These are phyloP conservation scores for Platygyra sinensis DNA, from an alignment of 64 coral and sea anemone genomes.

Conservation along the genomic window DNA sequence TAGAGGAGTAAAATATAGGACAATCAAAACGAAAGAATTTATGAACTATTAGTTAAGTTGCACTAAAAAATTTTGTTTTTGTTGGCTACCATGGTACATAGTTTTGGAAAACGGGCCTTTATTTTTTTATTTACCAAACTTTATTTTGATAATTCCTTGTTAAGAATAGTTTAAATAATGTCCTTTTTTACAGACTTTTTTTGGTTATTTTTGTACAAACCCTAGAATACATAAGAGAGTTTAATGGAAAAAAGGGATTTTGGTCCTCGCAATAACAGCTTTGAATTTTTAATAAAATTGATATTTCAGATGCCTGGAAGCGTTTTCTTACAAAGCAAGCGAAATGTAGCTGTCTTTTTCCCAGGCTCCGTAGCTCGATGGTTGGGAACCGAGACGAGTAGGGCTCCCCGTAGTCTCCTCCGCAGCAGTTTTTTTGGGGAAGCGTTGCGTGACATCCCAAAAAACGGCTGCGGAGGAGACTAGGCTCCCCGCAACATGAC, in stretches of 20 bases:
- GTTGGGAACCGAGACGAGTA: too few relatives aligned
- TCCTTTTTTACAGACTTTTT: not conserved
- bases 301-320: not conserved
- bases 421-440: too few relatives aligned
- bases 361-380: too few relatives aligned
- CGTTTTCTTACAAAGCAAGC: not conserved
- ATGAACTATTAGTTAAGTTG: not conserved
- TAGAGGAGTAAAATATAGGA: not conserved
- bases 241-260: not conserved
- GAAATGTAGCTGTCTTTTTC: too few relatives aligned
- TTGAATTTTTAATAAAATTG: slow-evolving; percentile 6
- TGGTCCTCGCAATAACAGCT: not conserved
- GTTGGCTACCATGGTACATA: not conserved
- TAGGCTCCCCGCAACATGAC: too few relatives aligned
- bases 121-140: not conserved
- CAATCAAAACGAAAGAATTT: not conserved
- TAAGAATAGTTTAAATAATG: not conserved
- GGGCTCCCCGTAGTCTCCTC: too few relatives aligned
- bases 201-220: slow-evolving; percentile 46
- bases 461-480: too few relatives aligned
- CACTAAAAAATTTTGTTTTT: not conserved
- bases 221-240: not conserved
- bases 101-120: not conserved
- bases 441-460: too few relatives aligned
- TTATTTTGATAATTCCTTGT: not conserved